Evolutionary conservation across 2,797 vertebrate genomes (phyloP).

Genomic region (Sphaeramia orbicularis): DNA sequence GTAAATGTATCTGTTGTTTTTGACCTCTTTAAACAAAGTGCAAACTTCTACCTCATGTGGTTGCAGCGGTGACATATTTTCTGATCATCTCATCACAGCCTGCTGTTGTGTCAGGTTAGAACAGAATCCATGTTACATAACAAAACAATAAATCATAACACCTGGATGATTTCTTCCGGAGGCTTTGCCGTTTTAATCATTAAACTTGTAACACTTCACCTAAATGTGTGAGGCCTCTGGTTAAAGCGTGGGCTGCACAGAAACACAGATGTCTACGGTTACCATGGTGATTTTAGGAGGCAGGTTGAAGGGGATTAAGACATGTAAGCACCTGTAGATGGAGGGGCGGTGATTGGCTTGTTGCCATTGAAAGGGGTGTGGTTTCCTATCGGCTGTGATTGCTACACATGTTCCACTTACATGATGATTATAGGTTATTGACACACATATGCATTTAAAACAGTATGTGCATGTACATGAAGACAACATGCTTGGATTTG

Average conservation of each 20-base stretch:
- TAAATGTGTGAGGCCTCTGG: constrained; percentile 1
- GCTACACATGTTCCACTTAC: constrained; percentile 10
- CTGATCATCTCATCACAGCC: background rate
- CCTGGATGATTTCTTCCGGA: background rate
- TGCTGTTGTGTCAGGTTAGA: constrained; percentile 1
- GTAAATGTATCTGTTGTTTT: no score
- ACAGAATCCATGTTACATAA: constrained; percentile 13
- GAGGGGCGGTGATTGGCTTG: constrained; percentile 29
- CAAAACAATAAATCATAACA: constrained; percentile 9
- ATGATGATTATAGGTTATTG: constrained; percentile 29
- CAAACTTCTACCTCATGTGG: background rate
- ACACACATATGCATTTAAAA: background rate
- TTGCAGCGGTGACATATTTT: background rate
- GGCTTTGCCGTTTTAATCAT: background rate
- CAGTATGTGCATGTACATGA: no score
- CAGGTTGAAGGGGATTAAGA: constrained; percentile 13
- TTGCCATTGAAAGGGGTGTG: constrained; percentile 37
- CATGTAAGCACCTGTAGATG: constrained; percentile 57
- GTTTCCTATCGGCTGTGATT: constrained; percentile 23
- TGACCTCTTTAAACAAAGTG: no score
- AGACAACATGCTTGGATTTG: no score
- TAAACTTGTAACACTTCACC: background rate
- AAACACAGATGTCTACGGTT: constrained; percentile 16
- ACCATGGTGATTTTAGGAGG: constrained; percentile 16
- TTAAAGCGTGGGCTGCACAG: background rate